Conservation (phyloP, 2,888 invertebrate genomes). For the Euspilapteryx auroguttella region DNA sequence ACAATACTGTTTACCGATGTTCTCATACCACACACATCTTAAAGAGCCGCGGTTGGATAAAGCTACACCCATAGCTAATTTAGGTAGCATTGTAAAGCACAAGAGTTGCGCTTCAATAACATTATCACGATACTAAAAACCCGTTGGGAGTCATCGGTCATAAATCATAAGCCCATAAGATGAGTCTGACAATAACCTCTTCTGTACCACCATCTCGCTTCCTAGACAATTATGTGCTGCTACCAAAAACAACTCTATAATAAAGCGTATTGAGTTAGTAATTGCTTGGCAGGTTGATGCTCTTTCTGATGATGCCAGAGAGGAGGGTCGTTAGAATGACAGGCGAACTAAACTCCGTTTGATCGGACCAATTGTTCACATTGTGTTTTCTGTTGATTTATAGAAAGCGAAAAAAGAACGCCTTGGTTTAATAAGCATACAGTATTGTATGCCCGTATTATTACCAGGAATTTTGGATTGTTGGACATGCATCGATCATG, state of each 20-base stretch:
- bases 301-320: slow-evolving; percentile 23
- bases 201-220: slow-evolving; percentile 30
- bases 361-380: slow-evolving; percentile 58
- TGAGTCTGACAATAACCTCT: slow-evolving; percentile 52
- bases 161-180: slow-evolving; percentile 62
- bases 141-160: slow-evolving; percentile 60
- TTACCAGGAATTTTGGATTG: slow-evolving; percentile 21
- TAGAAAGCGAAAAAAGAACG: slow-evolving; percentile 36
- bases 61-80: slow-evolving; percentile 53
- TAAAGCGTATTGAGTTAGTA: neutral
- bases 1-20: too few species aligned
- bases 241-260: slow-evolving; percentile 14
- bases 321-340: slow-evolving; percentile 52
- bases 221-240: slow-evolving; percentile 19
- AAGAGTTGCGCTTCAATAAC: slow-evolving; percentile 49
- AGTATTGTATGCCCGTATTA: slow-evolving; percentile 7
- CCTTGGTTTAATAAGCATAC: slow-evolving; percentile 24
- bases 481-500: slow-evolving; percentile 49
- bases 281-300: too few species aligned
- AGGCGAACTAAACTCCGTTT: slow-evolving; percentile 58
- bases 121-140: slow-evolving; percentile 48
- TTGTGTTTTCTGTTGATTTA: slow-evolving; percentile 49
- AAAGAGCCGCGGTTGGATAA: slow-evolving; percentile 19
- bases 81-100: slow-evolving; percentile 58
- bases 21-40: slow-evolving; percentile 33